Conservation (phyloP, 2,113 vertebrate species). For the Pomatorhinus ruficollis region DNA sequence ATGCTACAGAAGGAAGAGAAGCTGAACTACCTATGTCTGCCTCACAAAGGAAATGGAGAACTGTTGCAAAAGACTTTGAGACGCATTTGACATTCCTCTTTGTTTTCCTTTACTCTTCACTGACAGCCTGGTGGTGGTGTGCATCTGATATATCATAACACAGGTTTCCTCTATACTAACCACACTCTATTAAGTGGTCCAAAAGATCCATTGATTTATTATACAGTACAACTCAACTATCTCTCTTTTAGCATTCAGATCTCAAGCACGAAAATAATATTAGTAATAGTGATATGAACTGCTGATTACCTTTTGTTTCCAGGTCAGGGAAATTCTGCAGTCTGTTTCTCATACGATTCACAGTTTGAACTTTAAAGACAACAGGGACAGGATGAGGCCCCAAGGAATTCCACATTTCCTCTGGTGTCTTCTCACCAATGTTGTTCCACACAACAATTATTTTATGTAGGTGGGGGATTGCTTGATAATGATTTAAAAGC, state of each 20-base stretch:
- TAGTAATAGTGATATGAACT: neutral
- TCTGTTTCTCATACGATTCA: conserved; percentile 91
- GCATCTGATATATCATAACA: neutral
- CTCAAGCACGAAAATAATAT: neutral
- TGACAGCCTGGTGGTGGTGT: neutral
- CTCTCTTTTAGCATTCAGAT: neutral
- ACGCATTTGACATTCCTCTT: neutral
- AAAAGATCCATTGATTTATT: neutral
- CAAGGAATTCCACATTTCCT: conserved; percentile 85
- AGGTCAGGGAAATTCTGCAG: conserved; percentile 88
- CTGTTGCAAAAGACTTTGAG: neutral
- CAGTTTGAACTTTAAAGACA: conserved; percentile 86
- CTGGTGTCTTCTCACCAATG: conserved; percentile 81
- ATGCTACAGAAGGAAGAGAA: neutral
- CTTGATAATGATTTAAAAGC: conserved; percentile 94
- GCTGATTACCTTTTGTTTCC: conserved; percentile 83
- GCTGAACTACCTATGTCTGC: neutral
- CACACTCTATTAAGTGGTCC: neutral
- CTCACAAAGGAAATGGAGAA: neutral
- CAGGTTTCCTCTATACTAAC: neutral
- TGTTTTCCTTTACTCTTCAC: neutral
- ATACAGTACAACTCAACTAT: neutral
- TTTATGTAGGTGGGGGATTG: conserved; percentile 83
- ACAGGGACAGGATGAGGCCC: conserved; percentile 91
- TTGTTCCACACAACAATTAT: conserved; percentile 96